phyloP scores from a whole-genome alignment of 2,888 invertebrate genomes.

The Dasysyrphus tricinctus region DNA sequence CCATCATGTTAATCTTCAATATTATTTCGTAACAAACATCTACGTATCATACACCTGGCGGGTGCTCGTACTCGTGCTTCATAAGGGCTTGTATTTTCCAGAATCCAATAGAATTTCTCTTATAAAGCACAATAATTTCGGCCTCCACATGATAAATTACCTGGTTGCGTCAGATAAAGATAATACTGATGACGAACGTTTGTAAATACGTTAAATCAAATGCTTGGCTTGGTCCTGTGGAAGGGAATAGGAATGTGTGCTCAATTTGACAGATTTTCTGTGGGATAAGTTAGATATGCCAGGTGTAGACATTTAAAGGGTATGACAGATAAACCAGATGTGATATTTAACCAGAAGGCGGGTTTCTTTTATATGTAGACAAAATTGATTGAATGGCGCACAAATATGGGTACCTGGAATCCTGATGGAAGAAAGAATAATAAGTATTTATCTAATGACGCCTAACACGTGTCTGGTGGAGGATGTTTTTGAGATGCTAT shows the following conservation, averaged over 20 bases:
- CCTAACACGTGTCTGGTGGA: background rate
- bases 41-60: background rate
- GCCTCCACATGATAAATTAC: slow-evolving; percentile 15
- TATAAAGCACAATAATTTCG: slow-evolving; percentile 6
- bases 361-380: background rate
- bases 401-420: background rate
- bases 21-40: slow-evolving; percentile 1
- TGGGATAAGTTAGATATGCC: background rate
- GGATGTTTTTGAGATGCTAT: too few species aligned
- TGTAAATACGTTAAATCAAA: slow-evolving; percentile 21
- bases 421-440: background rate
- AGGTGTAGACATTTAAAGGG: slow-evolving; percentile 25
- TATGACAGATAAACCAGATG: slow-evolving; percentile 14
- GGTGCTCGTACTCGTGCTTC: background rate
- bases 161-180: slow-evolving; percentile 9
- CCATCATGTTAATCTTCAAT: background rate
- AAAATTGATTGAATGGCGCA: slow-evolving; percentile 5
- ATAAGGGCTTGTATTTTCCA: background rate
- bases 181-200: slow-evolving; percentile 18
- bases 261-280: slow-evolving; percentile 6
- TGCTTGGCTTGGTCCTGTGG: background rate
- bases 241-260: slow-evolving; percentile 1
- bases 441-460: background rate
- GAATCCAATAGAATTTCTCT: background rate
- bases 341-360: background rate